Evolutionary conservation across 2,113 vertebrate species (phyloP).

Genomic region (Rhagologus leucostigma): DNA sequence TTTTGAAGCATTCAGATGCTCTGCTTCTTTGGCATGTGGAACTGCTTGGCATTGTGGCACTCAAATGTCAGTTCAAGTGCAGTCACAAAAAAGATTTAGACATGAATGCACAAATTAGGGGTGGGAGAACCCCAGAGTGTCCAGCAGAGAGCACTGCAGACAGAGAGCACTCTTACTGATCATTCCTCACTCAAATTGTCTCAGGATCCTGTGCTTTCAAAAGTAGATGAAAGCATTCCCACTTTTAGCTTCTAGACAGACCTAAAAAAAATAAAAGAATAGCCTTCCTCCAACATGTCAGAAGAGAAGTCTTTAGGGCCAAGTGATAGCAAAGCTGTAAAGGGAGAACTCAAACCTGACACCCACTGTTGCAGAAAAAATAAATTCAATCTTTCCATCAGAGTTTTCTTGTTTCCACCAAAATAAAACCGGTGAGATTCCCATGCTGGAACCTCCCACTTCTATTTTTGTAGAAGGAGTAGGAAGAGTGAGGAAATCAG

Average conservation of each 20-base stretch:
- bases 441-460: neutral
- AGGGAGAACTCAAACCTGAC: neutral
- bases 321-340: neutral
- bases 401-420: neutral
- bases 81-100: neutral
- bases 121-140: neutral
- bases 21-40: neutral
- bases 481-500: neutral
- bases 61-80: neutral
- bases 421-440: neutral
- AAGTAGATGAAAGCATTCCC: neutral
- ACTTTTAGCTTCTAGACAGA: neutral
- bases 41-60: neutral
- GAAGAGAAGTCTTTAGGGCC: neutral
- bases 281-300: neutral
- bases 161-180: neutral
- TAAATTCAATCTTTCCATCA: neutral
- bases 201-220: neutral
- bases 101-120: neutral
- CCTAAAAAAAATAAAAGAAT: neutral
- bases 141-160: neutral
- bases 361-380: neutral
- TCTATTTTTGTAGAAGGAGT: neutral
- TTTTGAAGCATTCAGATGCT: neutral
- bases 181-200: neutral